Base-by-base conservation (phyloP, 2,797 vertebrate genomes). In the Melanotaenia nigrans region DNA sequence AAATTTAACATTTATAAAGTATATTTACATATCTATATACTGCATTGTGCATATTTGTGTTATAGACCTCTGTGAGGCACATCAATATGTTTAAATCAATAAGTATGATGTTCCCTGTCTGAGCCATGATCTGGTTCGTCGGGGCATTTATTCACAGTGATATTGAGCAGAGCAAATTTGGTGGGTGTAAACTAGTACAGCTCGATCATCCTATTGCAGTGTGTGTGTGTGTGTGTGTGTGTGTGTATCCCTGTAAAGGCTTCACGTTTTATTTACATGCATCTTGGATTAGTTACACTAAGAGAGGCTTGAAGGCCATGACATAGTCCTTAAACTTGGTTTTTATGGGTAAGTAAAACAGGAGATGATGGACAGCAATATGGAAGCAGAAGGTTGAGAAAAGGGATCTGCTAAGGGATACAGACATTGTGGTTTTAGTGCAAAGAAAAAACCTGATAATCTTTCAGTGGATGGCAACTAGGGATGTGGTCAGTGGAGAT, bases 361-460 rank as follows among this genome's bases (percentile, higher is more conserved):
- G 72, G 66, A 78, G 77, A 65, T 30, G 63, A 56, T 2, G 5
- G 64, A 68, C 38, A 68, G 24, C 65, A 5, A 24, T 49, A 63
- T 3, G n/a, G 30, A 30, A 20, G 45, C 14, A 20, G 30, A 24
- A 18, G 36, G 1, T 11, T 32, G 55, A 61, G 45, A 65, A 32
- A 20, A 7, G 22, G 82, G 65, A 45, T 38, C 25, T 55, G 45
- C 62, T 71, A 6, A 77, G 78, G 70, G 73, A 85, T 86, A 87
- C 88, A 91, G 87, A 87, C 89, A 86, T 90, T 71, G 77, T 86
- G 85, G 84, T 87, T 91, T 85, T 90, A 92, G 90, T 91, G 89
- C 90, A 93, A 92, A 91, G 85, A 82, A 71, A 84, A 87, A 87
- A 82, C 83, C 86, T 88, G 90, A 89, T 86, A 53, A 71, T 87